Percentiles rank a stretch among this genome's conserved stretches.
Evolutionary conservation across 2,113 vertebrate species (phyloP).

Genomic region (Cygnus atratus): DNA sequence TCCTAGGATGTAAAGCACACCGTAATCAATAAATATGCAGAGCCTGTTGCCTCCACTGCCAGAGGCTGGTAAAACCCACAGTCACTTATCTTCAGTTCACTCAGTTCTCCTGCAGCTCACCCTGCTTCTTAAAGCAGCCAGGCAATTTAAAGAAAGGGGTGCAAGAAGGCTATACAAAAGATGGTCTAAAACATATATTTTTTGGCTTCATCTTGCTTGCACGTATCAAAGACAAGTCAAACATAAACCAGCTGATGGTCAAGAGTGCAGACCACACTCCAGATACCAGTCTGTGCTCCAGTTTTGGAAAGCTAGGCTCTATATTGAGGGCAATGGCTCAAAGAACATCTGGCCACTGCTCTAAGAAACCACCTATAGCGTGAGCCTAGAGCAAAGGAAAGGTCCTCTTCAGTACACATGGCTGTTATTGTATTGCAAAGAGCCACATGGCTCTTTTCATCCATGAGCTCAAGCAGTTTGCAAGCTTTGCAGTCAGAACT

Average conservation of each 20-base stretch:
- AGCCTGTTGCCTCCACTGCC: not conserved
- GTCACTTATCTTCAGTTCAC: not conserved
- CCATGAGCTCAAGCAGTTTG: not conserved
- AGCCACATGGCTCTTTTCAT: not conserved
- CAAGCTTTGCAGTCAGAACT: not conserved
- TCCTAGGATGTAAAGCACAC: not conserved
- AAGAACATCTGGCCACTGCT: not conserved
- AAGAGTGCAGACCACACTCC: not conserved
- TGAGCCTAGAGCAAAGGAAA: not conserved
- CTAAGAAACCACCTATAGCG: not conserved
- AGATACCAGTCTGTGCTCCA: not conserved
- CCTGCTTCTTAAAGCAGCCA: not conserved
- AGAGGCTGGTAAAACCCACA: not conserved
- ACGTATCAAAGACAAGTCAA: not conserved
- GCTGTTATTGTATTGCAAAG: not conserved
- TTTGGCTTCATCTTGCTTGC: not conserved
- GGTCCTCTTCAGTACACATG: not conserved
- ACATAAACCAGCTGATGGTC: not conserved
- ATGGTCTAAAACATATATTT: not conserved
- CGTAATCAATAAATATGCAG: constrained; percentile 29
- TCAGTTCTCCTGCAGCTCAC: not conserved
- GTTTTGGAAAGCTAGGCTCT: not conserved
- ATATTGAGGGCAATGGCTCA: not conserved
- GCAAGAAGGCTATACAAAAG: not conserved
- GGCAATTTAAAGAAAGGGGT: not conserved